Evolutionary conservation across 2,113 vertebrate species (phyloP), one percentile per base, ranked within the genome.

Genomic region (Centropus bengalensis): DNA sequence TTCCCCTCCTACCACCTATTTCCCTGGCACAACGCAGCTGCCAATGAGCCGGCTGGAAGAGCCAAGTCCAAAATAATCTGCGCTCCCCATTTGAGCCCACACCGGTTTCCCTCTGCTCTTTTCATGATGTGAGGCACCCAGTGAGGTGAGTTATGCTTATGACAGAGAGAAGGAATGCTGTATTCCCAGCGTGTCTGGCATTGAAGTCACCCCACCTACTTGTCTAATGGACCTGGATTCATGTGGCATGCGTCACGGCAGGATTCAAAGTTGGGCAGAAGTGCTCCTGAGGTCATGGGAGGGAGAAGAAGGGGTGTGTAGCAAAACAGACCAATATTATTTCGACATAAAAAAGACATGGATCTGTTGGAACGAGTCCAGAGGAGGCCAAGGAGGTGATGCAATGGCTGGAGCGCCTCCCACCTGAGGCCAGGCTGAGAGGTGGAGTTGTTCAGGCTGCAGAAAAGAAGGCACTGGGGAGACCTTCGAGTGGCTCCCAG

Each of bases 61-160:
- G 5, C 38, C 59, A 14, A 6, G 6, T 40, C 21, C 9, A 19
- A 54, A 45, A 14, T 13, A 68, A 28, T 12, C 54, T 3, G 12
- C 1, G 24, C 4, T 62, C 55, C 19, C 60, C 1, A 0, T n/a
- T 51, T 51, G 0, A 5, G 6, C 4, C 5, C 44, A 38, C 12
- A 64, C 27, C 18, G 0, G 15, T 82, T 74, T 2, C 12, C 14
- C 45, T 33, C 17, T 3, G 22, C 18, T 33, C 28, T 56, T 33
- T 54, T 56, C 4, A 16, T 10, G 36, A 30, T 1, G 81, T 8
- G 68, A 59, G 59, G 32, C 68, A 32, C 63, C 33, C 5, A 20
- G 2, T 33, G 74, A 81, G 51, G 70, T 69, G n/a, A 38, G 5
- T 5, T 7, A 9, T 6, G 49, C 42, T 63, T 4, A 21, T 2